phyloP scores from a whole-genome alignment of 2,113 vertebrate genomes.

The Rhineura floridana region DNA sequence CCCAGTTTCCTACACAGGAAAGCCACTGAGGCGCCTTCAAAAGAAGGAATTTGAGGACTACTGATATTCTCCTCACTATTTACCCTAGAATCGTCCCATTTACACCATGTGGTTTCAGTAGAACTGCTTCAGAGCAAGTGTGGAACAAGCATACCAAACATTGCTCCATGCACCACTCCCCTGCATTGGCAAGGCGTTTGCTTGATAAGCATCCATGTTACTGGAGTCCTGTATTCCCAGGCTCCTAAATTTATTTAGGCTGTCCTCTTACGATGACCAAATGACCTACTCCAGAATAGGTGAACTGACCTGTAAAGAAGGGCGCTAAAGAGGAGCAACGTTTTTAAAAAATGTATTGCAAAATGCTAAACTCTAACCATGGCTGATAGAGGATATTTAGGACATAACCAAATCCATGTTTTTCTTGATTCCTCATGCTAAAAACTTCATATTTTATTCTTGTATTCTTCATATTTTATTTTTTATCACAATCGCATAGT shows the following conservation, averaged over 20 bases:
- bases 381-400: constrained; percentile 26
- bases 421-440: neutral
- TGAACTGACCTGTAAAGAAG: neutral
- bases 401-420: neutral
- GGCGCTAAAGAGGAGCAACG: too few relatives aligned
- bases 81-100: neutral
- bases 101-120: neutral
- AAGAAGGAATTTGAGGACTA: neutral
- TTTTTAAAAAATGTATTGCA: neutral
- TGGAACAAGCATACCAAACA: neutral
- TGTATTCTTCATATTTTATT: neutral
- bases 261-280: neutral
- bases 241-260: neutral
- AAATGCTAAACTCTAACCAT: neutral
- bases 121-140: neutral
- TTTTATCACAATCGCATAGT: neutral
- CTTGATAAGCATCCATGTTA: neutral
- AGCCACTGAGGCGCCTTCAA: neutral
- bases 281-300: neutral
- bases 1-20: neutral
- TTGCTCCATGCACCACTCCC: too few relatives aligned
- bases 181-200: neutral
- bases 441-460: fast-evolving
- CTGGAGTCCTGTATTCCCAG: neutral
- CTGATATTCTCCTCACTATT: neutral